phyloP scores from a whole-genome alignment of 2,888 invertebrate genomes.

The Podotricha telesiphe region DNA sequence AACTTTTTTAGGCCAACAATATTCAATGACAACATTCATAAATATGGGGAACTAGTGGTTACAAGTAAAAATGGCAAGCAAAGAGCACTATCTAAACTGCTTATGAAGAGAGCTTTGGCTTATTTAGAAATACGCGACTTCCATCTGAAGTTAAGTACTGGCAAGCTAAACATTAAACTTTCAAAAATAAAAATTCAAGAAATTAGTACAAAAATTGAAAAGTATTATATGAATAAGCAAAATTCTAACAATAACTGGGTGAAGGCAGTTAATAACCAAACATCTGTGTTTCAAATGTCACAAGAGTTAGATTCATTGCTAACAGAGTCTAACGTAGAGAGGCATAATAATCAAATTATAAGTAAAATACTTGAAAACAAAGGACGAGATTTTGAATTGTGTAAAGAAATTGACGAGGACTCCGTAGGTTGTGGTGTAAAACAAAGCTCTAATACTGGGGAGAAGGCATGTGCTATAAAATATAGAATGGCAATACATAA shows the following conservation, averaged over 20 bases:
- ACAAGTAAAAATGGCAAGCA: slow-evolving; percentile 50
- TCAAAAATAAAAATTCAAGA: slow-evolving; percentile 46
- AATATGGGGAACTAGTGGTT: slow-evolving; percentile 66
- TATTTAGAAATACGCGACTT: slow-evolving; percentile 54
- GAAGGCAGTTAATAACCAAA: slow-evolving; percentile 53
- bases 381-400: slow-evolving; percentile 56
- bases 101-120: slow-evolving; percentile 56
- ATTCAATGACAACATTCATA: slow-evolving; percentile 67
- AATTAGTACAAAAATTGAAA: slow-evolving; percentile 54
- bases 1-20: slow-evolving; percentile 61
- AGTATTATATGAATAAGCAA: slow-evolving; percentile 45
- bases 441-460: not conserved
- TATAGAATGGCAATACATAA: slow-evolving; percentile 13
- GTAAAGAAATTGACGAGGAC: slow-evolving; percentile 60
- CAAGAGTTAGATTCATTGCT: slow-evolving; percentile 51
- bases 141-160: slow-evolving; percentile 52
- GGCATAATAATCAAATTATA: slow-evolving; percentile 44
- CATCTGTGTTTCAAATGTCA: slow-evolving; percentile 49
- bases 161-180: slow-evolving; percentile 57
- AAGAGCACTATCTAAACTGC: slow-evolving; percentile 49
- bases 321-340: slow-evolving; percentile 50
- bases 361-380: slow-evolving; percentile 53
- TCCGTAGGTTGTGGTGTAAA: slow-evolving; percentile 54
- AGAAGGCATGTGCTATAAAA: not conserved
- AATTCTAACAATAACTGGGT: slow-evolving; percentile 45